Evolutionary conservation across 2,797 vertebrate genomes (phyloP).

Genomic region (Tapirus indicus): DNA sequence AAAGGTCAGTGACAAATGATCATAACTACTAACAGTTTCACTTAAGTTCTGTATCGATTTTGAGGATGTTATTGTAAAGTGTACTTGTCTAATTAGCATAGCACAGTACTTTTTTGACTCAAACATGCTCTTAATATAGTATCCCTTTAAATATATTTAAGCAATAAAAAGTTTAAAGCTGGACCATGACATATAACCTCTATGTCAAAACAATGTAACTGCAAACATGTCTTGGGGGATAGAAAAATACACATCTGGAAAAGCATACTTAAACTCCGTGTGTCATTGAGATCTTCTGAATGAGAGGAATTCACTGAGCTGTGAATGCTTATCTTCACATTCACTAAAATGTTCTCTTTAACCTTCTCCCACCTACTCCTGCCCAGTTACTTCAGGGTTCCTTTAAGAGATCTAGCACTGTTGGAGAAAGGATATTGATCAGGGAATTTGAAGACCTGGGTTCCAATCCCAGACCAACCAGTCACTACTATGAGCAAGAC

Average conservation of each 20-base stretch:
- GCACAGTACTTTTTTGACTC: neutral
- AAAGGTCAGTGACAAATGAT: constrained; percentile 90
- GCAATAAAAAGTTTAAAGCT: neutral
- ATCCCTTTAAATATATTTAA: constrained; percentile 45
- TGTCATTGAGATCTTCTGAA: neutral
- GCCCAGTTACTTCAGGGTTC: neutral
- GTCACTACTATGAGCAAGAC: neutral
- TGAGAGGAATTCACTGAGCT: neutral
- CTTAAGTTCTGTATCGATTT: constrained; percentile 15
- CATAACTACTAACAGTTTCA: constrained; percentile 1
- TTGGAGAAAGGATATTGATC: neutral
- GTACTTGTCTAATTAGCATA: constrained; percentile 49
- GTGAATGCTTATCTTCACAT: neutral
- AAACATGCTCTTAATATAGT: constrained; percentile 32
- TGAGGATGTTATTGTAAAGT: neutral
- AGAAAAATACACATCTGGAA: neutral
- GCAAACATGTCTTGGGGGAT: neutral
- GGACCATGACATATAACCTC: neutral
- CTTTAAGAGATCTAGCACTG: neutral
- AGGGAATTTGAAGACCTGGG: neutral
- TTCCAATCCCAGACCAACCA: neutral
- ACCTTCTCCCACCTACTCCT: neutral
- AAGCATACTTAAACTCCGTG: neutral
- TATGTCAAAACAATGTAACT: neutral
- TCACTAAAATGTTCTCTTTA: neutral